These are phyloP conservation scores for Drosophila sucinea DNA, from an alignment of 1,140 invertebrate species.

Conservation along the genomic window DNA sequence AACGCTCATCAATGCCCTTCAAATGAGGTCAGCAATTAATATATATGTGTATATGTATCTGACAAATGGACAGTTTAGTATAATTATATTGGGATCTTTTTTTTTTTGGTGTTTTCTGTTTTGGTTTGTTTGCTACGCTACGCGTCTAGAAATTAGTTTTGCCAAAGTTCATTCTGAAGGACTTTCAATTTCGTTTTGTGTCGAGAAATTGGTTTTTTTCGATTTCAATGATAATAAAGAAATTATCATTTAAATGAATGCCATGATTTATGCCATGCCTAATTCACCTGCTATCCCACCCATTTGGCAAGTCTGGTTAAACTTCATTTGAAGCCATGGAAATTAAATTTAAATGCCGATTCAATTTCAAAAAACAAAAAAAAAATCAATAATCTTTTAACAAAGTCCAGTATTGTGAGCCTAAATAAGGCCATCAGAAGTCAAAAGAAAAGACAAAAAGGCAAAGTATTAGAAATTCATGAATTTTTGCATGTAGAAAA, in stretches of 20 bases:
- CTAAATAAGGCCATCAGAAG: no score
- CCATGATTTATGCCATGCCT: background rate
- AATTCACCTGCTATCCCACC: background rate
- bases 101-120: slow-evolving; percentile 20
- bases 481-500: no score
- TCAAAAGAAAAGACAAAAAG: no score
- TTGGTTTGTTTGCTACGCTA: slow-evolving; percentile 38
- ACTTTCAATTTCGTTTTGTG: slow-evolving; percentile 26
- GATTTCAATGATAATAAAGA: slow-evolving; percentile 13
- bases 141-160: slow-evolving; percentile 23
- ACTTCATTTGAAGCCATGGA: background rate
- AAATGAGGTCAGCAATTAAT: slow-evolving; percentile 68
- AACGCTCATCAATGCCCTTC: slow-evolving; percentile 73
- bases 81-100: slow-evolving; percentile 49
- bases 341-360: background rate
- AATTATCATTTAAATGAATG: slow-evolving; percentile 2
- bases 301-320: background rate
- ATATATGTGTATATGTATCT: background rate
- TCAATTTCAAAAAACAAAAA: background rate
- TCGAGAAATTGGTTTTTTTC: background rate
- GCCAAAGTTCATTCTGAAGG: slow-evolving; percentile 72
- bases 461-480: no score
- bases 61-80: slow-evolving; percentile 26
- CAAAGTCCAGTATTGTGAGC: no score
- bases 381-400: background rate